Percentiles rank a stretch among this genome's conserved stretches.
Evolutionary conservation across 2,797 vertebrate genomes (phyloP).

Genomic region (Intellagama lesueurii): DNA sequence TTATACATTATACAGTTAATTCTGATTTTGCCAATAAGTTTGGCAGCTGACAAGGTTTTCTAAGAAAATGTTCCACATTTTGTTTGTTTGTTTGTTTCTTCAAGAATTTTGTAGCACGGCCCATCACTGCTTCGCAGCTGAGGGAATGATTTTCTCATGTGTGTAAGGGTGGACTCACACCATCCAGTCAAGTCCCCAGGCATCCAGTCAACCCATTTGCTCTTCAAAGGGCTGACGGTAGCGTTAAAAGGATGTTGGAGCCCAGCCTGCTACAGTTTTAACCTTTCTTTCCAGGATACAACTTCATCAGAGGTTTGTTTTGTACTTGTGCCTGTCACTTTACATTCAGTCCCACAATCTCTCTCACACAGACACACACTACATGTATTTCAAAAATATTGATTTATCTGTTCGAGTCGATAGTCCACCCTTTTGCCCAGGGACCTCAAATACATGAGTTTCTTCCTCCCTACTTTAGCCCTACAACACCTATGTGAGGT

Average conservation of each 20-base stretch:
- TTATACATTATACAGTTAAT: constrained; percentile 57
- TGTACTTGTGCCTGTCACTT: neutral
- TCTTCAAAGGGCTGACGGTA: too few species aligned
- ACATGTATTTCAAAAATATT: neutral
- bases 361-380: neutral
- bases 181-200: neutral
- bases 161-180: constrained; percentile 25
- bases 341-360: neutral
- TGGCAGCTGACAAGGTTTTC: constrained; percentile 46
- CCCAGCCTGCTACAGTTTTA: neutral
- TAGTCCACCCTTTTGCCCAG: too few species aligned
- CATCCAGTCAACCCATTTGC: constrained; percentile 7
- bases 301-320: neutral
- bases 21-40: constrained; percentile 54
- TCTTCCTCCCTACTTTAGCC: too few species aligned
- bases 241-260: neutral
- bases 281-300: neutral
- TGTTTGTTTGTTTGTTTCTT: constrained; percentile 40
- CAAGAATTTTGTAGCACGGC: neutral
- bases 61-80: constrained; percentile 42
- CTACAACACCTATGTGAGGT: too few species aligned
- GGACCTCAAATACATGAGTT: too few species aligned
- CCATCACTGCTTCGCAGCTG: neutral
- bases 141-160: neutral
- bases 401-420: too few species aligned